phyloP scores from a whole-genome alignment of 92 coral and sea anemone genomes.

The Palythoa grandis region DNA sequence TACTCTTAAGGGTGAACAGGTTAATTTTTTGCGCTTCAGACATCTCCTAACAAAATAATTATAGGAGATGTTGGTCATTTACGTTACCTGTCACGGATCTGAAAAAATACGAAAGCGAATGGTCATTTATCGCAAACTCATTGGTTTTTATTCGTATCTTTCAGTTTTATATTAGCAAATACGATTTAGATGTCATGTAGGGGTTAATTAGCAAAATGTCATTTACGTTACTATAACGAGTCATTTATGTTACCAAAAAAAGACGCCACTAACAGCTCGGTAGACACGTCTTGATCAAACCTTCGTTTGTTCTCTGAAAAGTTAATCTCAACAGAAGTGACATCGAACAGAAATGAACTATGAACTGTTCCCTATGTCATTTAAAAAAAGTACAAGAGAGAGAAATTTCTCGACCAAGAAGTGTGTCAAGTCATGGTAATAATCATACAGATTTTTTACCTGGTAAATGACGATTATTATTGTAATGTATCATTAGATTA shows the following conservation, averaged over 20 bases:
- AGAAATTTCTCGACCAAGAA: conserved; percentile 2
- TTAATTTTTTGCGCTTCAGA: conserved; percentile 1
- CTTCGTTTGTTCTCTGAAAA: conserved; percentile 8
- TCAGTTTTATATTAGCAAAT: conserved; percentile 5
- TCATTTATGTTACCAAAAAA: conserved; percentile 33
- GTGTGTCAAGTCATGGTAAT: conserved; percentile 17
- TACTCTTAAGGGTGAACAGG: conserved; percentile 5
- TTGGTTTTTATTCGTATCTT: conserved; percentile 7
- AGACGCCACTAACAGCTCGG: not conserved
- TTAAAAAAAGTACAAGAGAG: conserved; percentile 16
- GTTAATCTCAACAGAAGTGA: conserved; percentile 2
- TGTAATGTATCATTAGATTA: conserved; percentile 22
- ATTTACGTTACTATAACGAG: conserved; percentile 25
- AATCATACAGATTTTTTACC: conserved; percentile 11
- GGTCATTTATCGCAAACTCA: conserved; percentile 2
- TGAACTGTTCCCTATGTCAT: conserved; percentile 28
- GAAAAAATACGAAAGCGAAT: conserved; percentile 15
- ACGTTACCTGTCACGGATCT: conserved; percentile 25
- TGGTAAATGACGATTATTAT: conserved; percentile 13
- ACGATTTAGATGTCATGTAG: conserved; percentile 22
- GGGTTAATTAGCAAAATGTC: conserved; percentile 18
- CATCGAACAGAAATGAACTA: conserved; percentile 13
- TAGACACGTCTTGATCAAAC: conserved; percentile 18
- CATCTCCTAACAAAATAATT: conserved; percentile 21
- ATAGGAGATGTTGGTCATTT: conserved; percentile 31